Evolutionary conservation across 2,888 invertebrate genomes (phyloP).

Genomic region (Plemyria rubiginata): DNA sequence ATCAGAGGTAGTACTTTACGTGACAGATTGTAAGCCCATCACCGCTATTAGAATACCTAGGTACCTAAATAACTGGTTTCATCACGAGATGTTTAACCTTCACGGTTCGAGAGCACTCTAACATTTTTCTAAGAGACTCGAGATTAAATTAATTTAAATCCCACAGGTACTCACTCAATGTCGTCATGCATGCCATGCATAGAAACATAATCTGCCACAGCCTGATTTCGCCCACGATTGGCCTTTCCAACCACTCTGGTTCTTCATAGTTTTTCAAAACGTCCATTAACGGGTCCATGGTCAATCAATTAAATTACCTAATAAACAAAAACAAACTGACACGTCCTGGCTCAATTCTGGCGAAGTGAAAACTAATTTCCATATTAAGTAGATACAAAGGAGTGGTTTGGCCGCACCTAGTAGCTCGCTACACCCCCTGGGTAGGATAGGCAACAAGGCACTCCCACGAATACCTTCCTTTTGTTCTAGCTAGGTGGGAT

Average conservation of each 20-base stretch:
- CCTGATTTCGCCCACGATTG: constrained; percentile 88
- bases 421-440: constrained; percentile 37
- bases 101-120: no score
- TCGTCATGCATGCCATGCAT: constrained; percentile 86
- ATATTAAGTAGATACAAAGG: constrained; percentile 57
- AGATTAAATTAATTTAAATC: neutral
- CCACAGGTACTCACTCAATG: constrained; percentile 82
- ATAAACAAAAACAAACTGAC: constrained; percentile 25
- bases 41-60: no score
- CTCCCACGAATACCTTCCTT: constrained; percentile 41
- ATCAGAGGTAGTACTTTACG: no score
- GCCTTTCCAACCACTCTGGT: constrained; percentile 90
- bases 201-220: constrained; percentile 93
- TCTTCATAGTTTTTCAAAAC: constrained; percentile 76
- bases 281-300: constrained; percentile 74
- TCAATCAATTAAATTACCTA: constrained; percentile 16
- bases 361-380: constrained; percentile 70
- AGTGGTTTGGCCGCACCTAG: constrained; percentile 78
- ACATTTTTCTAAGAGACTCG: no score
- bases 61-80: no score
- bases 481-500: constrained; percentile 6
- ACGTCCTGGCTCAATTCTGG: constrained; percentile 55
- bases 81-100: no score
- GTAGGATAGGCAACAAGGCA: constrained; percentile 27
- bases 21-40: no score